These are phyloP conservation scores for Triplophysa rosa DNA, from an alignment of 2,113 vertebrate genomes.

Conservation along the genomic window DNA sequence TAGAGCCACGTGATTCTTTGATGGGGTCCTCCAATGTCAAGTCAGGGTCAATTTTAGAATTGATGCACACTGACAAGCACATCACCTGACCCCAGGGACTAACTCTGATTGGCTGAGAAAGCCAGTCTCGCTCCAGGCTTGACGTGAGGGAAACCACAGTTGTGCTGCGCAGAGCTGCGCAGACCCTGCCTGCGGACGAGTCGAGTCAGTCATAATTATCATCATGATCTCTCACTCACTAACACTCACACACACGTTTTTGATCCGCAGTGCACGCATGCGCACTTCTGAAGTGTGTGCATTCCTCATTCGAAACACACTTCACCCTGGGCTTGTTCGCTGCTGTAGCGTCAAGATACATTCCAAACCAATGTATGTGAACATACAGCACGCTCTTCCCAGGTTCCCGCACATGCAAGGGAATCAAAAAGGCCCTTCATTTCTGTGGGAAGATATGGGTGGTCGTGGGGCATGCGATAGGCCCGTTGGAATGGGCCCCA, in stretches of 20 bases:
- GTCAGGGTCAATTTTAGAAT: conserved; percentile 31
- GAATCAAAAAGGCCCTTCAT: conserved; percentile 31
- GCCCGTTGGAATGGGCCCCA: conserved; percentile 55
- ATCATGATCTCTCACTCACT: conserved; percentile 37
- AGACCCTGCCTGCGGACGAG: conserved; percentile 63
- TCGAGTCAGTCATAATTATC: conserved; percentile 55
- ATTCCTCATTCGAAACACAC: conserved; percentile 60
- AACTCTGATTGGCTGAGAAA: conserved; percentile 58
- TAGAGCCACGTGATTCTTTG: background rate
- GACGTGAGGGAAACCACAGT: conserved; percentile 22
- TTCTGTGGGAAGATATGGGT: conserved; percentile 43
- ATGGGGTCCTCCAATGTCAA: background rate
- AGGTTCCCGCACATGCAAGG: conserved; percentile 46
- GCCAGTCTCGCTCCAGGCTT: background rate
- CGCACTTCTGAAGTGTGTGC: conserved; percentile 58
- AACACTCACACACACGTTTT: conserved; percentile 36
- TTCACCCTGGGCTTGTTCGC: conserved; percentile 12
- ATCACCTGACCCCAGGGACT: conserved; percentile 59
- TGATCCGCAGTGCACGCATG: conserved; percentile 61
- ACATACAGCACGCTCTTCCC: conserved; percentile 51
- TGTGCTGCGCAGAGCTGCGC: conserved; percentile 47
- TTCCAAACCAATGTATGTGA: conserved; percentile 49
- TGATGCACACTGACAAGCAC: conserved; percentile 60
- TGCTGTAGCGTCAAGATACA: conserved; percentile 47
- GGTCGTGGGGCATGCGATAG: conserved; percentile 50